Evolutionary conservation across 1,140 invertebrate species (phyloP).

Genomic region (Lamellibrachia luymesi): DNA sequence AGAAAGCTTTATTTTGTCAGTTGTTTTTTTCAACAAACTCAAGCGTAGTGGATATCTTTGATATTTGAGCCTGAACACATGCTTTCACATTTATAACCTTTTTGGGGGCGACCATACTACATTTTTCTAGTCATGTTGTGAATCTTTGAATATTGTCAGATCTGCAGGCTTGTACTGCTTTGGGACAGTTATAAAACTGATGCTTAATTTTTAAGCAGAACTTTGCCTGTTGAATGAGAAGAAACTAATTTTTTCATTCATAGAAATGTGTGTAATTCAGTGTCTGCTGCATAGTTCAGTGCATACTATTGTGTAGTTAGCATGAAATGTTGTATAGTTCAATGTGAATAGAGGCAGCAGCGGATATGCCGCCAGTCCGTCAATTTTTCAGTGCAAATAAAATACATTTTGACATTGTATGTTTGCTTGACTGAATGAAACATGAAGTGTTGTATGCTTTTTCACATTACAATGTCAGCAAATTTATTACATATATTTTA

Average conservation of each 20-base stretch:
- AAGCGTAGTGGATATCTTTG: background rate
- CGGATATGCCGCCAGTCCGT: no score
- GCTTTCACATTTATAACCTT: background rate
- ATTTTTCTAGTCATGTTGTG: background rate
- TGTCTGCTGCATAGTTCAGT: background rate
- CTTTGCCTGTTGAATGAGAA: background rate
- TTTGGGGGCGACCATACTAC: background rate
- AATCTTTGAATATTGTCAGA: background rate
- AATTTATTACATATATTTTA: background rate
- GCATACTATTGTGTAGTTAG: background rate
- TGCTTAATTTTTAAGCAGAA: background rate
- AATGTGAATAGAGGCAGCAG: background rate
- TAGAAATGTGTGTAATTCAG: background rate
- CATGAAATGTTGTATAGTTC: background rate
- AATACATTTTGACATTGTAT: background rate
- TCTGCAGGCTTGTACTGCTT: background rate
- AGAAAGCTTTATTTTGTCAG: background rate
- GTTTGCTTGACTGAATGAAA: background rate
- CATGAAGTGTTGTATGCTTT: background rate
- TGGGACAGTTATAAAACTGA: background rate
- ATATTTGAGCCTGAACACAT: background rate
- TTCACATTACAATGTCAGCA: background rate
- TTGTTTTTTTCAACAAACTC: background rate
- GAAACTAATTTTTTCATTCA: background rate
- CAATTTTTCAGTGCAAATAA: background rate